Evolutionary conservation across 2,888 invertebrate species (phyloP).

Genomic region (Neuroscelio doddi): DNA sequence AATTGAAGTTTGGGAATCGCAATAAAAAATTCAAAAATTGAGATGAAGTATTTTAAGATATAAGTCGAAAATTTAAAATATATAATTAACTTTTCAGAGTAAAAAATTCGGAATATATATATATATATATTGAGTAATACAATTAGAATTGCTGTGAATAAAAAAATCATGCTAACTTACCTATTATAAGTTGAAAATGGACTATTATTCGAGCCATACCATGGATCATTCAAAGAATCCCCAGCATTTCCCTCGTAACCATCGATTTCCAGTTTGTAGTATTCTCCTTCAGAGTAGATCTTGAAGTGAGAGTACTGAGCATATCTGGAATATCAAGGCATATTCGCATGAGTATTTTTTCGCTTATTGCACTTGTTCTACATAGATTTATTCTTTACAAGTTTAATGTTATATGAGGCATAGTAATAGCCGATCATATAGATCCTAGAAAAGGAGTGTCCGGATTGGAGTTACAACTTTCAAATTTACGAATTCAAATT

Average conservation of each 20-base stretch:
- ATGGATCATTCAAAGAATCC: slow-evolving; percentile 92
- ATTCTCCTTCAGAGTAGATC: slow-evolving; percentile 92
- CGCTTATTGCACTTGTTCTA: background rate
- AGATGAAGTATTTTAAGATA: too few species aligned
- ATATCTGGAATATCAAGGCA: slow-evolving; percentile 75
- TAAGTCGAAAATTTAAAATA: slow-evolving; percentile 9
- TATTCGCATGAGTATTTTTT: slow-evolving; percentile 37
- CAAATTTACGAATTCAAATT: slow-evolving; percentile 44
- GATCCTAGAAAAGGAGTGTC: slow-evolving; percentile 27
- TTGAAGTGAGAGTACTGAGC: slow-evolving; percentile 94
- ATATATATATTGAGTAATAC: too few species aligned
- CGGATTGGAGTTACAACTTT: slow-evolving; percentile 36
- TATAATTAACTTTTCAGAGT: slow-evolving; percentile 11
- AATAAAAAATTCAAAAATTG: too few species aligned
- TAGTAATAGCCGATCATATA: background rate
- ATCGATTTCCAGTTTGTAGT: slow-evolving; percentile 93
- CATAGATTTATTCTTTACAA: background rate
- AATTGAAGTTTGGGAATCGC: too few species aligned
- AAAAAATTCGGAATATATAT: slow-evolving; percentile 11
- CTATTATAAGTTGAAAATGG: slow-evolving; percentile 94
- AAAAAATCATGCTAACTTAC: slow-evolving; percentile 70
- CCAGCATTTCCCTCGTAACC: slow-evolving; percentile 94
- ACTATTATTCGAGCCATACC: slow-evolving; percentile 95
- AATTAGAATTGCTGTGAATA: background rate
- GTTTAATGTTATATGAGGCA: background rate